Evolutionary conservation across 2,888 invertebrate species (phyloP), one percentile per base, ranked within the genome.

Genomic region (Encarsia formosa): DNA sequence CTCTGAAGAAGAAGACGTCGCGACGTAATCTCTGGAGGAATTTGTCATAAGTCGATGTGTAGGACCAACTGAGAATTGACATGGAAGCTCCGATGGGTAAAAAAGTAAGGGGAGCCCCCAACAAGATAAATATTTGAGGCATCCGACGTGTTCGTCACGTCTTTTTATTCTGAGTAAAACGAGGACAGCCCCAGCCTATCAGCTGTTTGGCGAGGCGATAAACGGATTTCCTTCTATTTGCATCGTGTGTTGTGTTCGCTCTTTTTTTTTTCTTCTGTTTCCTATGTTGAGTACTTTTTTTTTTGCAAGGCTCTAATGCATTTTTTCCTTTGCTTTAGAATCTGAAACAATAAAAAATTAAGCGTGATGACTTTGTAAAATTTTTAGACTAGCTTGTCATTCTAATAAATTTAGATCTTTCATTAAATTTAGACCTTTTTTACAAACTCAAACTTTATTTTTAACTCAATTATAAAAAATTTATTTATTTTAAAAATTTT

Each of bases 41-140:
- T 72, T 73, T 73, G 70, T 70, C 71, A 70, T 70, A 68, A 66
- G 69, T 70, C 69, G 69, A 71, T 72, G n/a, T n/a, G n/a, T n/a
- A 40, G 26, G 68, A 70, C 66, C 67, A 64, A 5, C 8, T 69
- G 66, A 65, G 63, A 66, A 66, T 66, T 70, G 71, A 72, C 69
- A 66, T 62, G 63, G 26, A 47, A 34, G 31, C 49, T 22, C 39
- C n/a, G 40, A 13, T 18, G 34, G 29, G 19, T 22, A 35, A 42
- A 34, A 42, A 38, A 46, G 24, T 29, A 31, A 29, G 16, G 3
- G 43, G 42, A 23, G 40, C 22, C 26, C 24, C 4, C n/a, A 23
- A 20, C 37, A 67, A 65, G 69, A 73, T 73, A 73, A 73, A 73
- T 73, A 73, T 73, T 73, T 73, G 71, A 72, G 64, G 70, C 71